Base-by-base conservation (phyloP, 2,888 invertebrate species). In the Oasisia sp. region DNA sequence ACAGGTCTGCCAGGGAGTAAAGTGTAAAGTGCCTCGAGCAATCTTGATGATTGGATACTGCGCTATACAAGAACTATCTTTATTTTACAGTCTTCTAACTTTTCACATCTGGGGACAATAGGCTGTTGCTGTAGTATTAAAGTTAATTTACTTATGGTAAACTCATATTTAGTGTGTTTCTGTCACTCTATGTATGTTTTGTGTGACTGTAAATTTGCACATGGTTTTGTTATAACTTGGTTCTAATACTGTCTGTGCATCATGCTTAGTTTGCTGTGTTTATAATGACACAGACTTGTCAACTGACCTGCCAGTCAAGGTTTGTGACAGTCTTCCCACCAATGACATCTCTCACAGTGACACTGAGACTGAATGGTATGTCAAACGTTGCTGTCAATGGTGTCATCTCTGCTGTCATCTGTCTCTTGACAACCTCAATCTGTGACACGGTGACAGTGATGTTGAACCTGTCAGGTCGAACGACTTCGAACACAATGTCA, bases 221-320 rank as follows among this genome's bases (percentile, higher is more conserved):
- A 11, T 50, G 50, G 5, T 14, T 50, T 50, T 14, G 14, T 14
- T 50, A 8, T 50, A 9, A 50, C 14, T 50, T 50, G 9, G 50
- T 50, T 50, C 38, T 38, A 38, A 38, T 2, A 38, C 38, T 38
- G 38, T 38, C 38, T 38, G 38, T 38, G 4, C 38, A 38, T 38
- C 38, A 38, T 74, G 74, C 27, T 19, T 27, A 74, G 19, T 74
- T 74, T 27, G 4, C 74, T 19, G 74, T 74, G 74, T 74, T 27
- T 74, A 27, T 74, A 19, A 74, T 19, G 74, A 74, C 74, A 74
- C 19, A 14, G 27, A 74, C 1, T 74, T 19, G 74, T 74, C 27
- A 19, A 74, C 74, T 74, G 19, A 74, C 74, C 74, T 74, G 74
- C 74, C 74, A 74, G 74, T 74, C 74, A 74, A 74, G 74, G 74